Evolutionary conservation across 2,888 invertebrate species (phyloP).

Genomic region (Notodonta dromedarius): DNA sequence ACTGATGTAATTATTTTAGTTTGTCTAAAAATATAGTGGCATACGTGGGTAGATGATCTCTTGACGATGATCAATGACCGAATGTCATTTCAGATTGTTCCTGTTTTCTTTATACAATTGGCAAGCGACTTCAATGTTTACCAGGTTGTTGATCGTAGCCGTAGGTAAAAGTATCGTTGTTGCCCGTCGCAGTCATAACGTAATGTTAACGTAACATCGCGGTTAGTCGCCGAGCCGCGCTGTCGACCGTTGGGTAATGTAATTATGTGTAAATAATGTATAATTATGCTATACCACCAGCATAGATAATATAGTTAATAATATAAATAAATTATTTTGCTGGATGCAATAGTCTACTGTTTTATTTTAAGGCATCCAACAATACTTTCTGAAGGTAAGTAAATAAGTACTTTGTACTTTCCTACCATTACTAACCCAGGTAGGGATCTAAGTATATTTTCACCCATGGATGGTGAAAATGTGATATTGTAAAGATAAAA

Average conservation of each 20-base stretch:
- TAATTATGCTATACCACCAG: constrained; percentile 9
- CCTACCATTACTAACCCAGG: not conserved
- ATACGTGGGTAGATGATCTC: not conserved
- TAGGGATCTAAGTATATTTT: no score
- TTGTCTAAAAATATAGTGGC: constrained; percentile 7
- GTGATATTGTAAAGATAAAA: not conserved
- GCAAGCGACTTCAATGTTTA: constrained; percentile 21
- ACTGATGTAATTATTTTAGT: constrained; percentile 11
- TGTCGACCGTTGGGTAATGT: constrained; percentile 58
- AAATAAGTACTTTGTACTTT: not conserved
- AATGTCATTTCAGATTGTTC: not conserved
- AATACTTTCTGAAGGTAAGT: not conserved
- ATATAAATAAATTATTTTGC: no score
- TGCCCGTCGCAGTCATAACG: constrained; percentile 25
- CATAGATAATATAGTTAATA: no score
- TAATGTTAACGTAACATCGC: constrained; percentile 50
- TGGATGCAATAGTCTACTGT: not conserved
- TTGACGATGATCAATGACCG: constrained; percentile 7
- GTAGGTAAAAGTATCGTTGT: constrained; percentile 30
- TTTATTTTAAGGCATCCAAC: not conserved
- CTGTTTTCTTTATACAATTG: constrained; percentile 17
- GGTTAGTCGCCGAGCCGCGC: constrained; percentile 42
- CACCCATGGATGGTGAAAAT: no score
- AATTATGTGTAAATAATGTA: constrained; percentile 45
- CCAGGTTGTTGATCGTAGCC: constrained; percentile 19